Evolutionary conservation across 2,888 invertebrate species (phyloP).

Genomic region (Anarsia innoxiella): DNA sequence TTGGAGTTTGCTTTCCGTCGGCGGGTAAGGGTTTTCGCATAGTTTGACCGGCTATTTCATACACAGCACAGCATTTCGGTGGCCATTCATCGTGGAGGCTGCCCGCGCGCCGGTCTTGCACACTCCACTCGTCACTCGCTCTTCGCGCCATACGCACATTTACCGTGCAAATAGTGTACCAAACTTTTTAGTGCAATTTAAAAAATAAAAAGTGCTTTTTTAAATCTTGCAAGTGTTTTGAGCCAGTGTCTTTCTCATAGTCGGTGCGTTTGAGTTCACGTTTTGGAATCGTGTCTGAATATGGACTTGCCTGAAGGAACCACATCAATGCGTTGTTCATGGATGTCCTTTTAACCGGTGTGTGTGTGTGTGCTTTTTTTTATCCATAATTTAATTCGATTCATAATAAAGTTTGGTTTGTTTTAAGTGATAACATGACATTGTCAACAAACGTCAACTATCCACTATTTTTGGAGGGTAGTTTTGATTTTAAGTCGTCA

Average conservation of each 20-base stretch:
- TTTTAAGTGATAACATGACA: too few species aligned
- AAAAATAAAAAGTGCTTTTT: conserved; percentile 22
- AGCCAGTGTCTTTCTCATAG: conserved; percentile 47
- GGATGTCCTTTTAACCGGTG: conserved; percentile 75
- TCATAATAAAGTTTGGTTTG: too few species aligned
- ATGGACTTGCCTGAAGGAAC: conserved; percentile 70
- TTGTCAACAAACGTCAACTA: too few species aligned
- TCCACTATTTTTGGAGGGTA: conserved; percentile 20
- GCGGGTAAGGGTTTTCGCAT: conserved; percentile 71
- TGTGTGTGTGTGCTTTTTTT: conserved; percentile 41
- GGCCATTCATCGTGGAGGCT: conserved; percentile 74
- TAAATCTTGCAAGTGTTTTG: conserved; percentile 29
- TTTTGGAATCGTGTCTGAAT: conserved; percentile 54
- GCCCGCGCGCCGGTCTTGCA: conserved; percentile 69
- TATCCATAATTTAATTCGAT: too few species aligned
- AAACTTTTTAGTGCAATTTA: conserved; percentile 40
- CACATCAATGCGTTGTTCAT: conserved; percentile 73
- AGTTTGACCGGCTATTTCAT: conserved; percentile 72
- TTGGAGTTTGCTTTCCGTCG: conserved; percentile 51
- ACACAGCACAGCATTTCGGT: conserved; percentile 71
- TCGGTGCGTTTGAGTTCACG: conserved; percentile 31
- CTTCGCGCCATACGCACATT: conserved; percentile 51
- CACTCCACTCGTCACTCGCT: conserved; percentile 50
- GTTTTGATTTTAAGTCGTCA: background rate
- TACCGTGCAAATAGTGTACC: conserved; percentile 35